phyloP scores from a whole-genome alignment of 2,113 vertebrate genomes.

The Odontophorus gujanensis region DNA sequence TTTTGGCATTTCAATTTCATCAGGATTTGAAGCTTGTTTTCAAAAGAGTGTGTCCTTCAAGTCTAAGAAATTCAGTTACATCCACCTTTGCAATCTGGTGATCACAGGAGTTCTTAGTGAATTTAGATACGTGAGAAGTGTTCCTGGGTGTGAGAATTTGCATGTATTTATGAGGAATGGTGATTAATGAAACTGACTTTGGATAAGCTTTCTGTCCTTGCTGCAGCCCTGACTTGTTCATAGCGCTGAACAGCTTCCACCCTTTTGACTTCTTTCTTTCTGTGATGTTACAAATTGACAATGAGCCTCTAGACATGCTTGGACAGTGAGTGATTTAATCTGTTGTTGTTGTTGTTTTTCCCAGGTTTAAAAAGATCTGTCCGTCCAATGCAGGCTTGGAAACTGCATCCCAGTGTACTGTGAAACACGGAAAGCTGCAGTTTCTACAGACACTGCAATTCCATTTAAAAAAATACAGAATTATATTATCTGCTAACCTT shows the following conservation, averaged over 20 bases:
- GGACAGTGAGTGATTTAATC: not conserved
- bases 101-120: not conserved
- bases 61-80: not conserved
- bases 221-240: not conserved
- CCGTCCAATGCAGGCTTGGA: not conserved
- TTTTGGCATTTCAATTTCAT: not conserved
- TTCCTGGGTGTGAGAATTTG: not conserved
- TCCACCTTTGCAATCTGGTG: not conserved
- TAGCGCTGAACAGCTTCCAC: not conserved
- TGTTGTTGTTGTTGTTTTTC: not conserved
- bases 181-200: not conserved
- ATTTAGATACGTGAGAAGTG: fast-evolving
- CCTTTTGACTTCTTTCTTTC: not conserved
- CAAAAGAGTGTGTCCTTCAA: not conserved
- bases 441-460: not conserved
- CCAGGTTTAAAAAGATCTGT: not conserved
- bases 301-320: not conserved
- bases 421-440: not conserved
- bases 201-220: not conserved
- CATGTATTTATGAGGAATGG: not conserved
- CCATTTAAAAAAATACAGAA: not conserved
- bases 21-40: not conserved
- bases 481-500: not conserved
- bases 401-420: not conserved
- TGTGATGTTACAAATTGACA: not conserved